These are phyloP conservation scores for Accipiter cooperii DNA, from an alignment of 2,113 vertebrate genomes.

Conservation along the genomic window DNA sequence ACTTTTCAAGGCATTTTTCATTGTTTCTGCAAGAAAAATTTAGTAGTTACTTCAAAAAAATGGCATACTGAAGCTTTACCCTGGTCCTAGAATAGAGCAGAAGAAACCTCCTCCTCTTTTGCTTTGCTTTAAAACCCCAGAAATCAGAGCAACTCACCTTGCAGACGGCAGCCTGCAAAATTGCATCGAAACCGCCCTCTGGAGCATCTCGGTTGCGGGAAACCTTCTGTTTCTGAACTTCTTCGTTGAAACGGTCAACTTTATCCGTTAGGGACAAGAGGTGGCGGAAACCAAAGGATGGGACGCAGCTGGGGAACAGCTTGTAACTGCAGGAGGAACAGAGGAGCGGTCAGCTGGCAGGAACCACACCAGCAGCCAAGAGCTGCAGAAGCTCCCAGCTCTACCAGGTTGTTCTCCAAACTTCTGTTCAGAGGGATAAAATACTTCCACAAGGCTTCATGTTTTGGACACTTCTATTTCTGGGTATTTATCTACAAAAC, in stretches of 20 bases:
- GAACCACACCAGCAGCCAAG: neutral
- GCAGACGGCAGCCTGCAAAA: constrained; percentile 93
- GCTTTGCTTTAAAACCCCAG: neutral
- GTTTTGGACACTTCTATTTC: neutral
- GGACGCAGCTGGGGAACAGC: constrained; percentile 87
- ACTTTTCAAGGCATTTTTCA: neutral
- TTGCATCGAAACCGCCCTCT: constrained; percentile 92
- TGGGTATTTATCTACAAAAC: neutral
- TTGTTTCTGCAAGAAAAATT: neutral
- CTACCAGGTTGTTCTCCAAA: neutral
- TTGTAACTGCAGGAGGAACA: constrained; percentile 81
- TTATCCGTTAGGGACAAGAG: constrained; percentile 91
- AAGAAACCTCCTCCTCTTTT: neutral
- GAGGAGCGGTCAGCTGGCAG: neutral
- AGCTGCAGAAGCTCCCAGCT: neutral
- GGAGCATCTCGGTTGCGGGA: constrained; percentile 95
- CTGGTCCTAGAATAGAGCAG: neutral
- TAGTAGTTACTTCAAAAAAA: neutral
- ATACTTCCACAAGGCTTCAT: neutral
- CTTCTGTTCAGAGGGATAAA: neutral
- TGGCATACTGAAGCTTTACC: neutral
- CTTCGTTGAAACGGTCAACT: constrained; percentile 91
- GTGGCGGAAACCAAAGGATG: constrained; percentile 95
- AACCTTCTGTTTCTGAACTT: constrained; percentile 94
- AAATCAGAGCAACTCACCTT: constrained; percentile 74